Conservation (phyloP, 2,797 vertebrate species). For the Helostoma temminkii region DNA sequence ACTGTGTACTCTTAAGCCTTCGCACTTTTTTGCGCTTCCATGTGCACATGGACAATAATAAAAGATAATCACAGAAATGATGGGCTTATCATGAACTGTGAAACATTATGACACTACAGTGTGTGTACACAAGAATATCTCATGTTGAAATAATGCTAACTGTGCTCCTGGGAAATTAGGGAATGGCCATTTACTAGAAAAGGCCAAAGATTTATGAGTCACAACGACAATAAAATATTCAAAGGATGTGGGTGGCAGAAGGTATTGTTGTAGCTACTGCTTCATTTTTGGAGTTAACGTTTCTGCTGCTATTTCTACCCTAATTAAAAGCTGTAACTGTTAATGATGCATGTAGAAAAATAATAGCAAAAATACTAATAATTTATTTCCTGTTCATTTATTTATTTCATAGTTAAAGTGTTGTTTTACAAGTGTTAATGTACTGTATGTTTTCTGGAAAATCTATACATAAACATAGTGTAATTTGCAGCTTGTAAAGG, state of each 20-base stretch:
- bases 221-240: not conserved
- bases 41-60: slow-evolving; percentile 10
- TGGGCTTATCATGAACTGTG: not conserved
- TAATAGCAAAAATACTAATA: no score
- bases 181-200: slow-evolving; percentile 15
- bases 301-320: no score
- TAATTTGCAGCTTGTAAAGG: no score
- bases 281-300: no score
- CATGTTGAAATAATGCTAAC: slow-evolving; percentile 35
- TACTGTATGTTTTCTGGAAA: no score
- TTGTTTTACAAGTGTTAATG: no score
- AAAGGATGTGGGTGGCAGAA: not conserved
- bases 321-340: no score
- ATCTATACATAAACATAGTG: no score
- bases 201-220: slow-evolving; percentile 30
- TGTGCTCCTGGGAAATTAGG: slow-evolving; percentile 10
- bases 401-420: no score
- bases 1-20: slow-evolving; percentile 14
- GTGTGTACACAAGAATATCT: slow-evolving; percentile 17
- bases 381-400: no score
- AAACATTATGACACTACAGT: not conserved
- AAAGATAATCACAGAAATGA: slow-evolving; percentile 11
- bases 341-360: no score
- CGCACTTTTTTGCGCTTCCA: slow-evolving; percentile 9
- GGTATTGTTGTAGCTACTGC: not conserved